A percentile compares a stretch with the other conserved stretches of the same genome.
These are phyloP conservation scores for Molossus alvarezi DNA, from an alignment of 2,797 vertebrate genomes.

Conservation along the genomic window DNA sequence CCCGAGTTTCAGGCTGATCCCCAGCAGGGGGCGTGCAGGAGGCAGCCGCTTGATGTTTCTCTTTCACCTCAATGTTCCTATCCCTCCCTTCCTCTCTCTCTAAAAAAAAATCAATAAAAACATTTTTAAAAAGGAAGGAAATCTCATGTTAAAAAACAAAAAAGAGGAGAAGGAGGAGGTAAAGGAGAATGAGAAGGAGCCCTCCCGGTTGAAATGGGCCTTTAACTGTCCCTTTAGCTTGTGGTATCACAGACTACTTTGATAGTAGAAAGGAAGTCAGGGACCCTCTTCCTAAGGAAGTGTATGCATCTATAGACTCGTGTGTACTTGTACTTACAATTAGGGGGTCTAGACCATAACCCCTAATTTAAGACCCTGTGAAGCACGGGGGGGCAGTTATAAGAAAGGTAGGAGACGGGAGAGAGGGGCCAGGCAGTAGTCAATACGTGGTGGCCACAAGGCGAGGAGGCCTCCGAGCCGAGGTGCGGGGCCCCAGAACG, in stretches of 20 bases:
- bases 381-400: background rate
- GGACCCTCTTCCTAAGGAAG: background rate
- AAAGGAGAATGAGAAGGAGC: background rate
- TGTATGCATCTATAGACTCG: background rate
- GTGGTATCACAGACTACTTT: background rate
- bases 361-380: background rate
- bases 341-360: background rate
- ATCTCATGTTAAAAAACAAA: too few relatives aligned
- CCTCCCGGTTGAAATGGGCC: background rate
- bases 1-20: too few relatives aligned
- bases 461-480: background rate
- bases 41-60: too few relatives aligned
- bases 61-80: too few relatives aligned
- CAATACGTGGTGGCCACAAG: background rate
- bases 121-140: too few relatives aligned
- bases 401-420: background rate
- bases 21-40: too few relatives aligned
- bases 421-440: accelerated
- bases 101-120: too few relatives aligned
- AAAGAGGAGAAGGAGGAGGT: background rate
- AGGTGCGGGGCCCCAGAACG: background rate
- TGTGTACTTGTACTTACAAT: background rate
- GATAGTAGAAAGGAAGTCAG: background rate
- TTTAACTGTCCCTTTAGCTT: constrained; percentile 15
- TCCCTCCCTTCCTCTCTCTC: too few relatives aligned